Base-by-base conservation (phyloP, 2,888 invertebrate species). In the Empis livida region DNA sequence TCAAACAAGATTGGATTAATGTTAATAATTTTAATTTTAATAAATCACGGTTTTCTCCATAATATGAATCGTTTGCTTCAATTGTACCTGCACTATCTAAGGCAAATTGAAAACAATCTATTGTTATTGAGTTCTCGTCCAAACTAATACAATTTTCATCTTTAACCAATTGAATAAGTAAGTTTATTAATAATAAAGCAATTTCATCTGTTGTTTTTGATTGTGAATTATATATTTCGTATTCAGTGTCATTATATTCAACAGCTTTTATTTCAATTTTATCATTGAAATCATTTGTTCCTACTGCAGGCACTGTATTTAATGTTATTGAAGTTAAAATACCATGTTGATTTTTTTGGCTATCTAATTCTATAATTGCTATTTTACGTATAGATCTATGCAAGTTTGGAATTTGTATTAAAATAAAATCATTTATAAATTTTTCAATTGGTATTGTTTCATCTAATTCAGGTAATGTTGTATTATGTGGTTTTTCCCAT, bases 121-220 rank as follows among this genome's bases (percentile, higher is more conserved):
- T 56, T 35, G 63, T 64, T 8, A 59, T 56, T 5, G 62, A 62
- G 42, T 61, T 56, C 43, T 59, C 56, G 20, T 56, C 55, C 5
- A 67, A 52, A 23, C 56, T 52, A 17, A 59, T 46, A 30, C 50
- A 60, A 27, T 55, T 56, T 50, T 68, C 70, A 20, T 59, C 58
- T 20, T 51, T 50, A 39, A 65, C 58, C 43, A 67, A 64, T 40
- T 65, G 62, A 5, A 55, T 55, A 1, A 68, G 53, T 35, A 68
- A 43, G 43, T 65, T 58, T 11, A 69, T 61, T 10, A 70, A 59
- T 11, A 67, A 46, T 23, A 56, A 51, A 1, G 67, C 67, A 44
- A 68, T 56, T 45, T 68, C 63, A 55, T 66, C 64, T 47, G 64
- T 66, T 14, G 61, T 59, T 47, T 56, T 64, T 30, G 41, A 55